Percentiles rank a stretch among this genome's conserved stretches.
Evolutionary conservation across 2,113 vertebrate genomes (phyloP).

Genomic region (Chauna torquata): DNA sequence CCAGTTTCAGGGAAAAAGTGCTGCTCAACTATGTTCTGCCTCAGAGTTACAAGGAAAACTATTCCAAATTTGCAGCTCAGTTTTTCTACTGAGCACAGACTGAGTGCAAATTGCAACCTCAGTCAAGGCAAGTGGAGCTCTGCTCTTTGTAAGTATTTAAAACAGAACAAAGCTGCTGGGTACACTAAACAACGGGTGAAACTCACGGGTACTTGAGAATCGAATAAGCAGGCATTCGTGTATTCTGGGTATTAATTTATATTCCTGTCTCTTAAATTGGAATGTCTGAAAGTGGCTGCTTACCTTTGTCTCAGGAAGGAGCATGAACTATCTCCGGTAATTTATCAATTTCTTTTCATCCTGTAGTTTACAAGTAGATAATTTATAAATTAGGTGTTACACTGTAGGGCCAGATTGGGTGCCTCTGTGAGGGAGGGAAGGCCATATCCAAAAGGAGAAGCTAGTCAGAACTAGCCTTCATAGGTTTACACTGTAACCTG

Average conservation of each 20-base stretch:
- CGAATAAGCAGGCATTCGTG: background rate
- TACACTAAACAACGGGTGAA: background rate
- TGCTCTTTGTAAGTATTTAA: background rate
- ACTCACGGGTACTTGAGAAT: background rate
- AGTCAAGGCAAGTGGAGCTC: background rate
- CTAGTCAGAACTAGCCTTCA: background rate
- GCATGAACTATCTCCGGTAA: background rate
- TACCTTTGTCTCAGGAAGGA: background rate
- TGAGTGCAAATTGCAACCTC: background rate
- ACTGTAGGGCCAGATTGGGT: background rate
- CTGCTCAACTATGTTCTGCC: accelerated
- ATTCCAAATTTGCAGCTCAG: background rate
- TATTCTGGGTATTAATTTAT: background rate
- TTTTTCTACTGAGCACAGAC: background rate
- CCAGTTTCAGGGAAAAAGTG: background rate
- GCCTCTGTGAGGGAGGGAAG: background rate
- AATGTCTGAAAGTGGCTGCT: background rate
- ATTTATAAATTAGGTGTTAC: background rate
- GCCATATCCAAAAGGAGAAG: background rate
- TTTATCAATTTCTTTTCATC: background rate
- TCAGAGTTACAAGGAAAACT: background rate
- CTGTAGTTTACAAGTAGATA: background rate
- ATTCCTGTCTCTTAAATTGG: background rate
- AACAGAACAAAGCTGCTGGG: background rate
- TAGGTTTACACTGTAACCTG: background rate